phyloP scores from a whole-genome alignment of 2,888 invertebrate species.

The Bimastos eiseni region DNA sequence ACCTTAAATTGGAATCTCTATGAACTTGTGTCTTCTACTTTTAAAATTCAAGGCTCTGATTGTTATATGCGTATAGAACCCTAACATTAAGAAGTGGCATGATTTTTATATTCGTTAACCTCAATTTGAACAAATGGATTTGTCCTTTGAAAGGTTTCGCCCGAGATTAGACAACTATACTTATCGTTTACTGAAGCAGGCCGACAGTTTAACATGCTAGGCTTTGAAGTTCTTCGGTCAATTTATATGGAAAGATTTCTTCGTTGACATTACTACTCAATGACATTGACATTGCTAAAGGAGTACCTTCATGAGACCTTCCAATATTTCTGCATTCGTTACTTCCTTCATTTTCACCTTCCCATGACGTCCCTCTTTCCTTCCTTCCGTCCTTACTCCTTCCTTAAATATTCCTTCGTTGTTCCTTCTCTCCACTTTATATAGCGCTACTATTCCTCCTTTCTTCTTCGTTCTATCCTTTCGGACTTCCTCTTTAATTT shows the following conservation, averaged over 20 bases:
- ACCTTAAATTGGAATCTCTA: neutral
- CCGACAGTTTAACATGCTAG: too few relatives aligned
- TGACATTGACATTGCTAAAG: too few relatives aligned
- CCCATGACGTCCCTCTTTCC: too few relatives aligned
- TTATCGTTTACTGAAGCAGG: neutral
- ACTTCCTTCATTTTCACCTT: neutral
- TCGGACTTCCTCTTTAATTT: neutral
- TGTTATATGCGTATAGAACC: neutral
- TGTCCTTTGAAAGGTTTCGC: neutral
- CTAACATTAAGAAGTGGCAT: neutral
- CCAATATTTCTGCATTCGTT: neutral
- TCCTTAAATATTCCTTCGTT: too few relatives aligned
- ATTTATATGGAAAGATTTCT: too few relatives aligned
- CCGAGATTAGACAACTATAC: neutral
- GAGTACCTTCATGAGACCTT: too few relatives aligned
- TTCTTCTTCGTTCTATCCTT: neutral
- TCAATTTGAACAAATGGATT: neutral
- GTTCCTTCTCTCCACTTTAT: neutral
- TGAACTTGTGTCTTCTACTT: neutral
- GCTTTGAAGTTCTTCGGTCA: too few relatives aligned
- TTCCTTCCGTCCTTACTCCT: neutral
- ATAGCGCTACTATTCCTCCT: neutral
- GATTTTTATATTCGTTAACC: neutral
- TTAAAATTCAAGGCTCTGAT: neutral
- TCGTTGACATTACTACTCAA: too few relatives aligned